Evolutionary conservation across 2,888 invertebrate genomes (phyloP).

Genomic region (Disparrhopalites patrizii): DNA sequence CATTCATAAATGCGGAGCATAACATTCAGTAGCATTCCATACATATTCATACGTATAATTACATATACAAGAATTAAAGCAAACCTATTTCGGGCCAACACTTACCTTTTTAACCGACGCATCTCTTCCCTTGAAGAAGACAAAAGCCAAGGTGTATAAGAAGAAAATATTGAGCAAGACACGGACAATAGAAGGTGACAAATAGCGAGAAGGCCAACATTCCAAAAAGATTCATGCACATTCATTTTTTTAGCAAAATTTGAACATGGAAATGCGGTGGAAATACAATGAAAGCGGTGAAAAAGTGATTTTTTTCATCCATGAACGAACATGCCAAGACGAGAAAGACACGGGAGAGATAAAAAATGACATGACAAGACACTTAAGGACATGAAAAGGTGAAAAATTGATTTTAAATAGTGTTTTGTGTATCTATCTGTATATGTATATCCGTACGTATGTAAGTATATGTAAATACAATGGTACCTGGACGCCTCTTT

Average conservation of each 20-base stretch:
- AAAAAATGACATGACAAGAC: not conserved
- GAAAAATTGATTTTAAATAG: too few relatives aligned
- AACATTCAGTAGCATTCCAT: not conserved
- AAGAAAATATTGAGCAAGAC: not conserved
- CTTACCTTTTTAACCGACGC: constrained; percentile 19
- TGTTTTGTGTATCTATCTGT: too few relatives aligned
- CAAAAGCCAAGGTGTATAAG: too few relatives aligned
- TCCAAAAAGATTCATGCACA: too few relatives aligned
- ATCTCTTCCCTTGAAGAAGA: constrained; percentile 15
- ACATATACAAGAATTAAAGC: too few relatives aligned
- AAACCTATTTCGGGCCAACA: too few relatives aligned
- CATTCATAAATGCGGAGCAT: too few relatives aligned
- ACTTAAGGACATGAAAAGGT: not conserved
- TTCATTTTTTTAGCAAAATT: too few relatives aligned
- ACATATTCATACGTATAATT: not conserved
- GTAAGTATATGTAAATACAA: not conserved
- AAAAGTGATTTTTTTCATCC: not conserved
- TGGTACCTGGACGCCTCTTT: constrained; percentile 71
- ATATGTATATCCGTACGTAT: too few relatives aligned
- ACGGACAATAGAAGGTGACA: not conserved
- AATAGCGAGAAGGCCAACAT: not conserved
- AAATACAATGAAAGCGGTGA: not conserved
- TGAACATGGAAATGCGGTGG: not conserved
- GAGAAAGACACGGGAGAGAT: not conserved
- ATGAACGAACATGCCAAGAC: not conserved